These are phyloP conservation scores for Odobenus rosmarus DNA, from an alignment of 2,113 vertebrate species.

Conservation along the genomic window DNA sequence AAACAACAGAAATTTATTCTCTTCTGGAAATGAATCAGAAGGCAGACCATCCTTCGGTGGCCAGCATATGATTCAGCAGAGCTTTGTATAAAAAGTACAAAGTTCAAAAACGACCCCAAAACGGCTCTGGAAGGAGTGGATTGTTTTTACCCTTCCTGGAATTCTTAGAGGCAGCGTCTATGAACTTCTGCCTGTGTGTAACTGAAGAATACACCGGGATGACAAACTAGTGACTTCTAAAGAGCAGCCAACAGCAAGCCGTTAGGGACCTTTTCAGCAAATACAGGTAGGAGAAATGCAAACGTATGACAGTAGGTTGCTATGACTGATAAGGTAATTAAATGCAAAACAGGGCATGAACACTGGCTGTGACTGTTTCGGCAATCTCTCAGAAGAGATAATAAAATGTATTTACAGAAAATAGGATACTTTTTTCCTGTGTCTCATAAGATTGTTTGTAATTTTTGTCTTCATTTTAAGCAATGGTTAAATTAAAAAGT, in stretches of 20 bases:
- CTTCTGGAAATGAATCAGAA: slow-evolving; percentile 86
- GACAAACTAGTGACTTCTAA: slow-evolving; percentile 74
- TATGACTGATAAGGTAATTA: not conserved
- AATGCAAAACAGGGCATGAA: not conserved
- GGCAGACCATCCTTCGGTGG: slow-evolving; percentile 83
- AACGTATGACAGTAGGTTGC: not conserved
- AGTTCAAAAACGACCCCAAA: slow-evolving; percentile 81
- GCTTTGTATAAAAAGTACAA: slow-evolving; percentile 80
- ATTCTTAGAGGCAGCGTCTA: slow-evolving; percentile 56
- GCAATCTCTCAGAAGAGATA: not conserved
- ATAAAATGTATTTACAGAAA: slow-evolving; percentile 22
- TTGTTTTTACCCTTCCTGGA: slow-evolving; percentile 69
- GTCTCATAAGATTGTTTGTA: not conserved
- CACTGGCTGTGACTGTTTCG: not conserved
- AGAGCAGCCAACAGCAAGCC: slow-evolving; percentile 79
- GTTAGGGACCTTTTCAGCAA: slow-evolving; percentile 77
- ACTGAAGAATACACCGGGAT: slow-evolving; percentile 72
- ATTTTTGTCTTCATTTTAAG: slow-evolving; percentile 59
- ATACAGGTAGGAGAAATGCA: slow-evolving; percentile 85
- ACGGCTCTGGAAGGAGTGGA: slow-evolving; percentile 71
- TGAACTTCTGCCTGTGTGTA: slow-evolving; percentile 73
- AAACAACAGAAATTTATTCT: slow-evolving; percentile 86
- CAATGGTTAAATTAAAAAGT: slow-evolving; percentile 53
- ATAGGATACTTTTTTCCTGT: not conserved
- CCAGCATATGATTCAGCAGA: slow-evolving; percentile 85